Conservation (phyloP, 2,113 vertebrate genomes). For the Bubo scandiacus region DNA sequence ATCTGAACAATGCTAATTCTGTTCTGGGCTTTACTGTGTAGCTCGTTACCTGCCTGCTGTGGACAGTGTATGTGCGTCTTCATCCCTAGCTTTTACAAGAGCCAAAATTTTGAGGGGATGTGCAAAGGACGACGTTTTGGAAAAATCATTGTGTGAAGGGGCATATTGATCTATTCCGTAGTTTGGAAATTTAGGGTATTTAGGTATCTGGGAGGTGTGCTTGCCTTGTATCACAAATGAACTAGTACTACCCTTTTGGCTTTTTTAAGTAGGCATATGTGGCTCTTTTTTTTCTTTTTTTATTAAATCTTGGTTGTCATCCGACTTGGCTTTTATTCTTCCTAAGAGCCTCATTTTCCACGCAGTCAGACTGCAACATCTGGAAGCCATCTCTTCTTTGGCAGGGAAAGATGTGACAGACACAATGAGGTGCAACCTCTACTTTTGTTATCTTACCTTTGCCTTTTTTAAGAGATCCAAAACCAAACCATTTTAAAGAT, state of each 20-base stretch:
- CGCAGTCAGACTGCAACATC: constrained; percentile 13
- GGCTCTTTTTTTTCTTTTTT: not conserved
- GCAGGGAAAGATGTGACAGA: constrained; percentile 3
- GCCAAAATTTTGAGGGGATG: not conserved
- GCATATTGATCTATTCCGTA: not conserved
- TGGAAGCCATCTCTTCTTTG: constrained; percentile 54
- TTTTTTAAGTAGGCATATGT: not conserved
- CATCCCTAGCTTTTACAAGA: not conserved
- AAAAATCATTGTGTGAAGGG: not conserved
- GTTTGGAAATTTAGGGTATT: not conserved
- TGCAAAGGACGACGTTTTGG: not conserved
- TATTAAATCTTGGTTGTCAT: not conserved
- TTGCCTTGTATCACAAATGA: not conserved
- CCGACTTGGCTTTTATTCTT: constrained; percentile 46
- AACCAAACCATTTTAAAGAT: not conserved
- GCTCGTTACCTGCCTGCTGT: not conserved
- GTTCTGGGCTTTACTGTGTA: not conserved
- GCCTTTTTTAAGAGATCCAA: not conserved
- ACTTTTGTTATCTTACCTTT: constrained; percentile 36
- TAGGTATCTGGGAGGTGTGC: not conserved
- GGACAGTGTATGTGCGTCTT: accelerated
- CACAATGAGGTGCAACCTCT: constrained; percentile 28
- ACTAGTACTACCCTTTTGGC: not conserved
- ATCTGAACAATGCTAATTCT: not conserved
- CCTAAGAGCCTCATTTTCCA: constrained; percentile 42